Percentiles rank a stretch among this genome's conserved stretches.
phyloP scores from a whole-genome alignment of 2,113 vertebrate species.

The Caloenas nicobarica region DNA sequence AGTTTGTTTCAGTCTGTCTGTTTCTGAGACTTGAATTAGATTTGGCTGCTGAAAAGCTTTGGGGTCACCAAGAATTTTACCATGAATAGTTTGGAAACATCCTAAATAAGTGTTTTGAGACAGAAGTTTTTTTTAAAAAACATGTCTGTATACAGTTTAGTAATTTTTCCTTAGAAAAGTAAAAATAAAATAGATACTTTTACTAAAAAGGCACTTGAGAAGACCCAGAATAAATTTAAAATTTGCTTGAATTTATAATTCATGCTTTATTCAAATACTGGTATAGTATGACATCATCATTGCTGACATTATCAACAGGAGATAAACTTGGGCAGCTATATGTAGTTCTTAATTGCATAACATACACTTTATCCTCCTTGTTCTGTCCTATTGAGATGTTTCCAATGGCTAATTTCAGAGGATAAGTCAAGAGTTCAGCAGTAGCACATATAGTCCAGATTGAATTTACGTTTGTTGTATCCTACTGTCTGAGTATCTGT shows the following conservation, averaged over 20 bases:
- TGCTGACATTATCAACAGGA: not conserved
- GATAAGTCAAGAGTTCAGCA: constrained; percentile 24
- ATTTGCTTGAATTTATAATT: not conserved
- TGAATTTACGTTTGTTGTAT: not conserved
- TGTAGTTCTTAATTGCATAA: constrained; percentile 40
- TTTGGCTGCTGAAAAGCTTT: not conserved
- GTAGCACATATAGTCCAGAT: constrained; percentile 15
- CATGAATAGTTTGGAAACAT: not conserved
- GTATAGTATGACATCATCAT: not conserved
- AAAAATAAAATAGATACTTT: not conserved
- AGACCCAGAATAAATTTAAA: not conserved
- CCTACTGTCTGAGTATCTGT: not conserved
- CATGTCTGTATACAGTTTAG: not conserved
- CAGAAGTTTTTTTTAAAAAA: not conserved
- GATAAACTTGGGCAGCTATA: not conserved
- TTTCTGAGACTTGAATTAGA: not conserved
- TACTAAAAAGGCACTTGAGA: not conserved
- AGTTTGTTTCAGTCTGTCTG: not conserved
- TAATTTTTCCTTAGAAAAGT: not conserved
- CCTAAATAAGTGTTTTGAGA: not conserved
- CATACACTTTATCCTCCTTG: constrained; percentile 7
- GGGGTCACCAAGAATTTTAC: not conserved
- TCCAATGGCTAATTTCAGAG: constrained; percentile 34
- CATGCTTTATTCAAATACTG: not conserved
- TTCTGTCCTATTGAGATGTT: constrained; percentile 44